Conservation (phyloP, 1,140 invertebrate genomes). For the Eumeta japonica region DNA sequence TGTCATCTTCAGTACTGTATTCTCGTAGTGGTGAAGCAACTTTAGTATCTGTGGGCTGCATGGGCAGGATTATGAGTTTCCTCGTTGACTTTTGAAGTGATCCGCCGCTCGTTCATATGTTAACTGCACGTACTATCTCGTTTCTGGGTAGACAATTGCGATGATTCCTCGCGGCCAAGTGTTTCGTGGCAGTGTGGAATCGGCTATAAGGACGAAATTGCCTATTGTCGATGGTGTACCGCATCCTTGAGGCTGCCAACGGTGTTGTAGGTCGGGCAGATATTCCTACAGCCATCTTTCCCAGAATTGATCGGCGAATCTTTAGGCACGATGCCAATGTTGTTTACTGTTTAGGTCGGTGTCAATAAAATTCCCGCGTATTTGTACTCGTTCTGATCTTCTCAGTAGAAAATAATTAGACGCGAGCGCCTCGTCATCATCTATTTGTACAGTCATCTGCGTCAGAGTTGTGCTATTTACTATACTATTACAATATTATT, state of each 20-base stretch:
- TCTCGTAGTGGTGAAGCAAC: no score
- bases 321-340: background rate
- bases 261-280: background rate
- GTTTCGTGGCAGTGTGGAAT: slow-evolving; percentile 6
- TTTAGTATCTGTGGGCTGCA: background rate
- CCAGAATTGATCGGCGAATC: background rate
- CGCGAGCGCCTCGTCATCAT: no score
- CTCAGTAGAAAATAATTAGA: background rate
- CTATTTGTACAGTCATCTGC: no score
- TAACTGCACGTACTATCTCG: slow-evolving; percentile 14
- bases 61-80: background rate
- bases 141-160: slow-evolving; percentile 13
- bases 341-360: no score
- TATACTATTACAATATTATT: no score
- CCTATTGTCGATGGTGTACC: background rate
- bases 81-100: background rate
- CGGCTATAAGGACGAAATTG: slow-evolving; percentile 6
- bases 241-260: background rate
- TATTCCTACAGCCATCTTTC: background rate
- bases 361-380: background rate
- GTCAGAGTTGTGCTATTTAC: no score
- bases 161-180: slow-evolving; percentile 16
- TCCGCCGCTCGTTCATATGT: slow-evolving; percentile 13
- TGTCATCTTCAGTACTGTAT: no score
- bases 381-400: background rate